Evolutionary conservation across 2,797 vertebrate species (phyloP), one percentile per base, ranked within the genome.

Genomic region (Cossypha niveicapilla): DNA sequence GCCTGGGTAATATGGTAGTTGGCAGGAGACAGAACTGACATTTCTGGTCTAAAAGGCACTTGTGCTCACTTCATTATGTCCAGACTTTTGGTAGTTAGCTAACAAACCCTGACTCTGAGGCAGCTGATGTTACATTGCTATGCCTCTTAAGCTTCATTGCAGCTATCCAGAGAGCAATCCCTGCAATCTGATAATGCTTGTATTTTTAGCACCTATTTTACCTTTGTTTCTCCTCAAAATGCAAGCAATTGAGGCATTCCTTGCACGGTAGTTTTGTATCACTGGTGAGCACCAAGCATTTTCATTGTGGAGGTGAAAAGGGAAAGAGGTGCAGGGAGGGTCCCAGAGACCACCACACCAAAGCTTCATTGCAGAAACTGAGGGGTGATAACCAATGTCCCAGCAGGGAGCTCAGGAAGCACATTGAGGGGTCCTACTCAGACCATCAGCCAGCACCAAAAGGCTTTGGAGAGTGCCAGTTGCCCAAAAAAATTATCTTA

Each of bases 311-410:
- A 30, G 9, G 4, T 28, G 13, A 45, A 47, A 50, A 39, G 1
- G 15, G 2, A 6, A 47, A 50, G 41, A 77, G 17, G 27, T 18
- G 3, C 3, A 21, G 6, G 6, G 11, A 39, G 9, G 4, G 2
- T 53, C 11, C 15, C 19, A 37, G 62, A 54, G 18, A 78, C 3
- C 35, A 51, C 7, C 6, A 9, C 11, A 28, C 5, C 0, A 4
- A n/a, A 65, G 11, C 5, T 50, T 62, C 10, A 0, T 3, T 66
- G n/a, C 13, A 82, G 24, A 45, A 68, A 24, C 5, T 19, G 7
- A 18, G 1, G 4, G 6, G 1, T 39, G 35, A 27, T 39, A n/a
- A 27, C 3, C 1, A 0, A 4, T 17, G 4, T 61, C 3, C 23
- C 27, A 76, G 11, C 4, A 54, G 21, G 21, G 7, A 66, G 7